A percentile compares a stretch with the other conserved stretches of the same genome.
These are phyloP conservation scores for Xyrichtys novacula DNA, from an alignment of 2,797 vertebrate genomes.

Conservation along the genomic window DNA sequence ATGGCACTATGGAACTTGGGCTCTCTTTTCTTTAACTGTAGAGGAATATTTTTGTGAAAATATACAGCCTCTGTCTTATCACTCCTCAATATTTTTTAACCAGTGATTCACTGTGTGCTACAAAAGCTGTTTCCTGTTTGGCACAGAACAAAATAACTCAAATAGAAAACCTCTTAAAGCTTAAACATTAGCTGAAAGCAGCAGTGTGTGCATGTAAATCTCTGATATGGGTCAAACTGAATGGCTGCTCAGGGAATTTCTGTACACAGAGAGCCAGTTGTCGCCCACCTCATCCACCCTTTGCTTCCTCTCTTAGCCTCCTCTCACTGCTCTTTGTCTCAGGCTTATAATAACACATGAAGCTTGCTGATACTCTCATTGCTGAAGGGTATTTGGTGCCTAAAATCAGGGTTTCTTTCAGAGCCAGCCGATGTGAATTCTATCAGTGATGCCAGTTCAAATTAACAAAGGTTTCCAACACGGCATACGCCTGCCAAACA, in stretches of 20 bases:
- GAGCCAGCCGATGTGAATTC: conserved; percentile 30
- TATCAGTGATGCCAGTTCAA: conserved; percentile 22
- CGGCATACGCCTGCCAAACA: conserved; percentile 20
- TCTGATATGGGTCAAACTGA: conserved; percentile 22
- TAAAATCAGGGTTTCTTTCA: conserved; percentile 2
- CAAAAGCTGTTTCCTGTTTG: conserved; percentile 23
- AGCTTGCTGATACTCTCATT: conserved; percentile 5
- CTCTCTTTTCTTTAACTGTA: conserved; percentile 17
- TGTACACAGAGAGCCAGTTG: conserved; percentile 33
- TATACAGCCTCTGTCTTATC: conserved; percentile 14
- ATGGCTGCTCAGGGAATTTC: conserved; percentile 16
- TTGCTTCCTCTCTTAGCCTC: conserved; percentile 24
- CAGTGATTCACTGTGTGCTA: not conserved
- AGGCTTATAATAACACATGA: conserved; percentile 24
- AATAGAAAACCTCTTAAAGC: not conserved
- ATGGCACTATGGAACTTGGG: no score
- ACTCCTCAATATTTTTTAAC: not conserved
- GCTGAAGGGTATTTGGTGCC: conserved; percentile 10
- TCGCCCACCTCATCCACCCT: conserved; percentile 25
- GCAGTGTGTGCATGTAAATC: not conserved
- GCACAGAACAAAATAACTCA: conserved; percentile 22
- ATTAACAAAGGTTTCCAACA: conserved; percentile 30
- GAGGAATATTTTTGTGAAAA: conserved; percentile 5
- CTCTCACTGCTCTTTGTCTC: conserved; percentile 24
- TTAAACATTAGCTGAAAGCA: conserved; percentile 17